phyloP scores from a whole-genome alignment of 2,113 vertebrate genomes.

The Ctenodactylus gundi region DNA sequence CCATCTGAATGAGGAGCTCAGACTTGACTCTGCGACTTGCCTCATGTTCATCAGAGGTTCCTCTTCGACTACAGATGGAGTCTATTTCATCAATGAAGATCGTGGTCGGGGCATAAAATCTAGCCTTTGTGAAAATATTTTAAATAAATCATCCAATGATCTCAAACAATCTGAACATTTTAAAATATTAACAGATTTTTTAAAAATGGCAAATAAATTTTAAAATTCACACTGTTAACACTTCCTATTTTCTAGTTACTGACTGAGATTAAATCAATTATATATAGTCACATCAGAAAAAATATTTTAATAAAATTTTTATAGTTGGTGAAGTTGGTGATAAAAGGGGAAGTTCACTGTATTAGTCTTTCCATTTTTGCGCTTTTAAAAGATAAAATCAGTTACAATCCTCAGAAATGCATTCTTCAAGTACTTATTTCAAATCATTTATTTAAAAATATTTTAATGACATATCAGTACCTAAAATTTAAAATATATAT shows the following conservation, averaged over 20 bases:
- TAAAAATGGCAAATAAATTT: not conserved
- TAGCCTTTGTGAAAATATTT: constrained; percentile 82
- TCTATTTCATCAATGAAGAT: constrained; percentile 92
- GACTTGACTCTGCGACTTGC: constrained; percentile 90
- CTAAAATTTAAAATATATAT: no score
- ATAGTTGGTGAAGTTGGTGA: not conserved
- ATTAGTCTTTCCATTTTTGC: not conserved
- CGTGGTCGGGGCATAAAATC: constrained; percentile 88
- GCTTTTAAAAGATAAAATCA: constrained; percentile 19
- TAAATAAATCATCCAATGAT: constrained; percentile 5
- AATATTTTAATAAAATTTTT: not conserved
- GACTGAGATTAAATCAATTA: not conserved
- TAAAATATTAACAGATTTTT: not conserved
- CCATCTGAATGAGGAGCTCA: constrained; percentile 90
- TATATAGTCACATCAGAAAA: not conserved
- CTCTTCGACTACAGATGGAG: constrained; percentile 89
- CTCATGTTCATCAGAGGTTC: constrained; percentile 88
- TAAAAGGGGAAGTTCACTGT: not conserved
- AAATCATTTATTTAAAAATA: constrained; percentile 18
- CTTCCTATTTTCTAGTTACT: not conserved
- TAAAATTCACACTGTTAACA: not conserved
- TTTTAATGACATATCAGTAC: not conserved
- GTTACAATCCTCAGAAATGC: not conserved
- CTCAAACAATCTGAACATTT: constrained; percentile 4
- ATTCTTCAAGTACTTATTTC: not conserved